Evolutionary conservation across 2,113 vertebrate genomes (phyloP), one percentile per base, ranked within the genome.

Genomic region (Motacilla tschutschensis): DNA sequence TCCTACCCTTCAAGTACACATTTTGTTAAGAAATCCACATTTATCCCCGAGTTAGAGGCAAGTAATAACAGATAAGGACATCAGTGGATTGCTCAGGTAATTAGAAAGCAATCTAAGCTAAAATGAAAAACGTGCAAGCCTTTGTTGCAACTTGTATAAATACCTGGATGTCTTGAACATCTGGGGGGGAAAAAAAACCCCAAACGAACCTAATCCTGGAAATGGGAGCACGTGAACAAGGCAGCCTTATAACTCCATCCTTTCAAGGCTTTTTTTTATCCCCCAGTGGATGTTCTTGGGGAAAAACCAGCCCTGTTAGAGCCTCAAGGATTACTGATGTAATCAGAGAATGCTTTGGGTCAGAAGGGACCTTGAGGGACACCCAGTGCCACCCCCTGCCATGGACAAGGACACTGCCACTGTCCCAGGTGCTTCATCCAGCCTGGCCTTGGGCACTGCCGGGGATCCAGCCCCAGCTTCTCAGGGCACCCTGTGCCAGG

Each of bases 221-320:
- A 79, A 69, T 12, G 18, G 18, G 9, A 92, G 12, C 69, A 69
- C 3, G 18, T 62, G 59, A 67, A 36, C 40, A 74, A 79, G 65
- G 19, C 28, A 79, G 9, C 48, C 53, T 80, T 57, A 63, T 83
- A 89, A 57, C 26, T 59, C 60, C 48, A 63, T 43, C 44, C 31
- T 51, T 74, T 35, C 47, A 57, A 89, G 80, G 86, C 38, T 17
- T 64, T 87, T 64, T 87, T 87, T 92, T 43, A 85, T 40, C 8
- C 19, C 35, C 10, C n/a, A n/a, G n/a, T 22, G 17, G 47, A 40
- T 38, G 43, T 29, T 66, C 43, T n/a, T 12, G 10, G 31, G 9
- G 9, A n/a, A n/a, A 71, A 85, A 69, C 9, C 0, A 87, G 12
- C 41, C 21, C 41, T 46, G 17, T 15, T n/a, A 19, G 1, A 83